A percentile compares a stretch with the other conserved stretches of the same genome.
These are phyloP conservation scores for Styela plicata DNA, from an alignment of 23 tunicate species.

Conservation along the genomic window DNA sequence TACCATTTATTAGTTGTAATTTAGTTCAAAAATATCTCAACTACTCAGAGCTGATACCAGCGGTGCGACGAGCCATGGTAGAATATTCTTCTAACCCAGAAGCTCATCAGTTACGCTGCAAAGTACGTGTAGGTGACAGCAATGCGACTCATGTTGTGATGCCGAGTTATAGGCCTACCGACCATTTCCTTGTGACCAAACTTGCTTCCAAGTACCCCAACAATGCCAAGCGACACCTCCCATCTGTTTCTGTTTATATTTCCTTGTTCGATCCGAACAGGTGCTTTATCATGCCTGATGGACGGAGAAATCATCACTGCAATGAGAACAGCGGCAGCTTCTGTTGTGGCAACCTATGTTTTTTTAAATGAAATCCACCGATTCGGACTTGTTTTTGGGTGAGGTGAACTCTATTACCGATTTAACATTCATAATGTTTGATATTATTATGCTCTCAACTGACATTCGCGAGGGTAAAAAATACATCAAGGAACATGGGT, in stretches of 20 bases:
- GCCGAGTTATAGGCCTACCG: constrained; percentile 23
- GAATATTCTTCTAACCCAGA: constrained; percentile 9
- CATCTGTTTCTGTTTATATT: constrained; percentile 1
- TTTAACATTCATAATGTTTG: too few species aligned
- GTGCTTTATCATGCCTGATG: constrained; percentile 23
- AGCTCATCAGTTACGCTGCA: constrained; percentile 1
- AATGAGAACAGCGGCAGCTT: constrained; percentile 83
- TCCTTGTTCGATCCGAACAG: constrained; percentile 10
- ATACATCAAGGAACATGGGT: too few species aligned
- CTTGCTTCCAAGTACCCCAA: constrained; percentile 8
- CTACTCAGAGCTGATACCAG: constrained; percentile 16
- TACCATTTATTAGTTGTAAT: background rate
- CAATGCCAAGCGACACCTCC: background rate
- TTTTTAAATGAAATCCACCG: too few species aligned
- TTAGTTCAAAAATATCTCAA: constrained; percentile 11
- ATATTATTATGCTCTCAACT: too few species aligned
- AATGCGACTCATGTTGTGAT: constrained; percentile 15
- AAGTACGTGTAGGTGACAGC: background rate
- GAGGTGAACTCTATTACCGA: too few species aligned
- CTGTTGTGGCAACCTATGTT: constrained; percentile 67
- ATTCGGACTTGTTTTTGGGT: too few species aligned
- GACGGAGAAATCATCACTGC: constrained; percentile 53
- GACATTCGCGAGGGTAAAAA: too few species aligned
- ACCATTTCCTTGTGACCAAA: constrained; percentile 9
- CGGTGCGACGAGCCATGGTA: background rate